Conservation (phyloP, 1,140 invertebrate species). For the Armadillidium nasatum region DNA sequence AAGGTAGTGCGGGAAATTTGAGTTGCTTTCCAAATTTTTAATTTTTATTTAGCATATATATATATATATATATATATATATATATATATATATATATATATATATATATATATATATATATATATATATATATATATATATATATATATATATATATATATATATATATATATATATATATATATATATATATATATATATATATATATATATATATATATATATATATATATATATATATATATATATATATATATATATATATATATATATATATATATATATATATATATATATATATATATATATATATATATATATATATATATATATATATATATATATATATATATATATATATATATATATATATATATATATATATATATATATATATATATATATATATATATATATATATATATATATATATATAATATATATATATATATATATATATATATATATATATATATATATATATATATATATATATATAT, state of each 20-base stretch:
- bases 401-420: no score
- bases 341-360: neutral
- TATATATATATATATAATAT: no score
- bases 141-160: slow-evolving; percentile 6
- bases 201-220: neutral
- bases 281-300: slow-evolving; percentile 1
- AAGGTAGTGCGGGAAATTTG: neutral
- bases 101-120: slow-evolving; percentile 2
- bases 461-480: no score
- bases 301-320: slow-evolving; percentile 15
- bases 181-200: neutral
- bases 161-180: neutral
- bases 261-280: neutral
- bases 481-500: no score
- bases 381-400: neutral
- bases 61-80: neutral
- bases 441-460: no score
- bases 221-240: neutral
- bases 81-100: slow-evolving; percentile 15
- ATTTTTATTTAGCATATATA: neutral
- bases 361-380: slow-evolving; percentile 8
- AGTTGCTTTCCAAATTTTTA: neutral
- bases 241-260: neutral
- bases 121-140: neutral
- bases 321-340: neutral